phyloP scores from a whole-genome alignment of 2,888 invertebrate species.

The Nemotelus pantherinus region DNA sequence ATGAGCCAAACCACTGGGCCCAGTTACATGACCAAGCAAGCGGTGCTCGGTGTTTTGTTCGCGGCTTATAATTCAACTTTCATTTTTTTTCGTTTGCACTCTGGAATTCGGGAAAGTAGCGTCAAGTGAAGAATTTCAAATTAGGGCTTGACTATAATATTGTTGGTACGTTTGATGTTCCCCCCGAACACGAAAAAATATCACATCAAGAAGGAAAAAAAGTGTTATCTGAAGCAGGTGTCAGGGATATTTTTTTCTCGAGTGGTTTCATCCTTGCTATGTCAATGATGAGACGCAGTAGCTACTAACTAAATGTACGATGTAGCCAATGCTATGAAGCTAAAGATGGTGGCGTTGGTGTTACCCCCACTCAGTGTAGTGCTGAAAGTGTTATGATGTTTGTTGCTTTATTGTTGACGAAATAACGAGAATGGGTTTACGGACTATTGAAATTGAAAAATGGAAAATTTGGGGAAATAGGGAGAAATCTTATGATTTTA shows the following conservation, averaged over 20 bases:
- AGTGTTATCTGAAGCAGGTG: constrained; percentile 43
- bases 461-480: not conserved
- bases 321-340: too few species aligned
- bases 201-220: too few species aligned
- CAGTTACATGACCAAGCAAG: too few species aligned
- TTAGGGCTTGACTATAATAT: constrained; percentile 44
- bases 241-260: constrained; percentile 33
- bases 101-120: constrained; percentile 23
- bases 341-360: too few species aligned
- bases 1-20: not conserved
- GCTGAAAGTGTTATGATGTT: not conserved
- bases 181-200: constrained; percentile 17
- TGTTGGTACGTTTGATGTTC: constrained; percentile 48
- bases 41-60: too few species aligned
- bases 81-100: constrained; percentile 14
- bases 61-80: too few species aligned
- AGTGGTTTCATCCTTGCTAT: constrained; percentile 1
- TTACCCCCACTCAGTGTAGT: not conserved
- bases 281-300: not conserved
- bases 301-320: too few species aligned
- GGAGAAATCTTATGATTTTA: constrained; percentile 12
- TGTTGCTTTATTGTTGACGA: not conserved
- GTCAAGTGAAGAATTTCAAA: constrained; percentile 46
- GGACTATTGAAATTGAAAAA: constrained; percentile 23
- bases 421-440: constrained; percentile 11